Conservation (phyloP, 2,888 invertebrate genomes). For the Parasteatoda lunata region DNA sequence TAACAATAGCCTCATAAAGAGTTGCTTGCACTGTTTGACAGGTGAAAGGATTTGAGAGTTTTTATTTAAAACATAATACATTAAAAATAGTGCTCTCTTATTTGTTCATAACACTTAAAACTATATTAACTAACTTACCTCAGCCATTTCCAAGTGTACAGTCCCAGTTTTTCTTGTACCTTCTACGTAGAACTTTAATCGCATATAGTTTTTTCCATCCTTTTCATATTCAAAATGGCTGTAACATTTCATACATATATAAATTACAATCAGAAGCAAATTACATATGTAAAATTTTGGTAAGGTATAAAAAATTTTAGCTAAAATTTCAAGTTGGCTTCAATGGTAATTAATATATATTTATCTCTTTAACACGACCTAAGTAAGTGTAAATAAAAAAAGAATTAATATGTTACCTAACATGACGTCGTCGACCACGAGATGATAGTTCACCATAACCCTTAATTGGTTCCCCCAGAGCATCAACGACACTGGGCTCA, state of each 20-base stretch:
- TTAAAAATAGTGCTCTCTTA: too few species aligned
- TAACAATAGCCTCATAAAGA: too few species aligned
- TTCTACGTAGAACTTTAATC: slow-evolving; percentile 93
- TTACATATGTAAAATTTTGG: neutral
- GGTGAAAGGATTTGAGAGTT: too few species aligned
- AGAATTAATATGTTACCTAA: slow-evolving; percentile 76
- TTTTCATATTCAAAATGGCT: slow-evolving; percentile 84
- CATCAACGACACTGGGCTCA: slow-evolving; percentile 82
- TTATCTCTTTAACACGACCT: too few species aligned
- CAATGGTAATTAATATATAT: too few species aligned
- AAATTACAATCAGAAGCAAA: neutral
- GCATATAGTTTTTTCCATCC: slow-evolving; percentile 85
- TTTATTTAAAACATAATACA: too few species aligned
- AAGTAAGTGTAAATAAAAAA: too few species aligned
- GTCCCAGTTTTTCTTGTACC: slow-evolving; percentile 87
- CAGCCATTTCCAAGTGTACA: slow-evolving; percentile 88
- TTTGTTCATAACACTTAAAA: neutral
- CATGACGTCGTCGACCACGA: slow-evolving; percentile 87
- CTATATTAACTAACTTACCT: slow-evolving; percentile 77
- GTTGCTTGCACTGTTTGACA: too few species aligned
- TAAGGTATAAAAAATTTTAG: neutral
- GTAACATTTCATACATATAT: slow-evolving; percentile 68
- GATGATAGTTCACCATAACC: slow-evolving; percentile 91
- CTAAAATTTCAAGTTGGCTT: neutral
- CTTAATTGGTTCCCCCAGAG: slow-evolving; percentile 91